Evolutionary conservation across 2,888 invertebrate species (phyloP).

Genomic region (Mesorhabditis sp.): DNA sequence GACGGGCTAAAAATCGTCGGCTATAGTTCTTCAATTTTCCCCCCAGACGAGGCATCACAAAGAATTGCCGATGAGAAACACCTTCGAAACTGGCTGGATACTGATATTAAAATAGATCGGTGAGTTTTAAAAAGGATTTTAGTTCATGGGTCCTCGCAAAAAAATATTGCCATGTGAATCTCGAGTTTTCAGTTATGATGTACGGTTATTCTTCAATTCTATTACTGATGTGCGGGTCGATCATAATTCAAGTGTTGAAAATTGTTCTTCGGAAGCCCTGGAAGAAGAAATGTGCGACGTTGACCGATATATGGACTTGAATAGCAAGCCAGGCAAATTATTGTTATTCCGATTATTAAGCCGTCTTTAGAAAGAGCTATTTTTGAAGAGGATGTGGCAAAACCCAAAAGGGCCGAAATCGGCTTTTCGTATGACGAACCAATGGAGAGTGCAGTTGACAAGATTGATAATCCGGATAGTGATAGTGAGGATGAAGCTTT

Average conservation of each 20-base stretch:
- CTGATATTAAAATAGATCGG: not conserved
- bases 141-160: not conserved
- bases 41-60: not conserved
- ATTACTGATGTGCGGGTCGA: slow-evolving; percentile 64
- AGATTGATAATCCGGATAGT: slow-evolving; percentile 18
- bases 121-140: not conserved
- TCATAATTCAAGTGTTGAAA: slow-evolving; percentile 64
- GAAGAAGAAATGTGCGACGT: slow-evolving; percentile 89
- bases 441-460: not conserved
- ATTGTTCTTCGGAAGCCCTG: slow-evolving; percentile 61
- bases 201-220: slow-evolving; percentile 44
- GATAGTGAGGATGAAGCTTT: slow-evolving; percentile 68
- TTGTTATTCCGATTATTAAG: too few species aligned
- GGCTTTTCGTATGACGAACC: slow-evolving; percentile 22
- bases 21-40: not conserved
- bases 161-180: not conserved
- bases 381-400: slow-evolving; percentile 14
- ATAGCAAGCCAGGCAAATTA: slow-evolving; percentile 9
- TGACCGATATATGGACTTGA: slow-evolving; percentile 79
- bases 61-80: not conserved
- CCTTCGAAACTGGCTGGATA: slow-evolving; percentile 2
- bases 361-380: too few species aligned
- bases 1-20: not conserved
- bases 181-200: slow-evolving; percentile 51
- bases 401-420: slow-evolving; percentile 24